Evolutionary conservation across 53 echinoderm and acorn worm genomes (phyloP).

Genomic region (Holothuria leucospilota): DNA sequence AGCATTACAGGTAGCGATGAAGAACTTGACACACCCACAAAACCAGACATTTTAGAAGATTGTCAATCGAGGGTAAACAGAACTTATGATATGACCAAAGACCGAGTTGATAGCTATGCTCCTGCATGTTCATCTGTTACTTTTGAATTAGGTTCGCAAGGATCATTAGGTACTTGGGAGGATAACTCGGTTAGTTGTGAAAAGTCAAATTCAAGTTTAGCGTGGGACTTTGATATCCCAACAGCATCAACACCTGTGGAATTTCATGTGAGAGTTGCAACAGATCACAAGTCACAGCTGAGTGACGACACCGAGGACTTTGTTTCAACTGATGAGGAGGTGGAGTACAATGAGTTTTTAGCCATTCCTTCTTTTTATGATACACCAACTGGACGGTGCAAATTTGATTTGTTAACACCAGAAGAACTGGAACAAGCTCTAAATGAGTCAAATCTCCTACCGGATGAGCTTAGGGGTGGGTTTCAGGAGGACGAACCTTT

Average conservation of each 20-base stretch:
- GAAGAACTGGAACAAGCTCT: constrained; percentile 94
- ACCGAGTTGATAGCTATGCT: constrained; percentile 48
- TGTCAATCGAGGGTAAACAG: constrained; percentile 74
- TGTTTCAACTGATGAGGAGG: constrained; percentile 64
- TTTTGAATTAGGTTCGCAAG: constrained; percentile 55
- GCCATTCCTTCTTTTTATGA: constrained; percentile 90
- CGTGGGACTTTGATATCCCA: constrained; percentile 79
- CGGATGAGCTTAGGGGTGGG: constrained; percentile 72
- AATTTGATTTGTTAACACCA: constrained; percentile 93
- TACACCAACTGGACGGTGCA: constrained; percentile 87
- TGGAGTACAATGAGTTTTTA: constrained; percentile 95
- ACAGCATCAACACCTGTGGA: constrained; percentile 74
- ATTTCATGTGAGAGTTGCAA: constrained; percentile 68
- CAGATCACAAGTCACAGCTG: constrained; percentile 48
- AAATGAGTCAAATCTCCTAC: constrained; percentile 84
- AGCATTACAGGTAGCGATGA: constrained; percentile 22
- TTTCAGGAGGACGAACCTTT: constrained; percentile 56
- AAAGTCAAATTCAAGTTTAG: constrained; percentile 71
- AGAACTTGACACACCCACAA: constrained; percentile 25
- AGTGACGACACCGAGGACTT: constrained; percentile 21
- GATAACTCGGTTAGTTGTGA: constrained; percentile 68
- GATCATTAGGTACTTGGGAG: constrained; percentile 58
- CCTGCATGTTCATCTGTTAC: constrained; percentile 47
- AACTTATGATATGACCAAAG: constrained; percentile 76
- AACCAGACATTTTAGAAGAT: constrained; percentile 72